Conservation (phyloP, 1,140 invertebrate genomes). For the Arctopsyche grandis region DNA sequence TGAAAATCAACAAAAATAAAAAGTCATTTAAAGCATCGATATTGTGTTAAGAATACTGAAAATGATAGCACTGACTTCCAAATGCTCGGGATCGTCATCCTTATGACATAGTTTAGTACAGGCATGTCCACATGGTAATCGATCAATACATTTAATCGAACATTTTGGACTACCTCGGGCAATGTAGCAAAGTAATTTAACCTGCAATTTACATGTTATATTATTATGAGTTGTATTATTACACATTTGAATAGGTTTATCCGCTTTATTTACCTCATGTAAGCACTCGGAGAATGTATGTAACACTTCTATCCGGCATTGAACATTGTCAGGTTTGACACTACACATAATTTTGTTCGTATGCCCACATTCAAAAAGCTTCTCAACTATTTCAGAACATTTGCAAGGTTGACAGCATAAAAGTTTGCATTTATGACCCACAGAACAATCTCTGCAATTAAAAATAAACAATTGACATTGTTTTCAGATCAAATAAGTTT, state of each 20-base stretch:
- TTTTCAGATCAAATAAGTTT: too few relatives aligned
- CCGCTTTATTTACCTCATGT: neutral
- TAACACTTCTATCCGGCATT: slow-evolving; percentile 58
- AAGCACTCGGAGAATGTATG: slow-evolving; percentile 46
- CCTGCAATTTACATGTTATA: too few relatives aligned
- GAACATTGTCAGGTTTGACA: slow-evolving; percentile 55
- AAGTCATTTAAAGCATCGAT: neutral
- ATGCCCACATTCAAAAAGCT: slow-evolving; percentile 65
- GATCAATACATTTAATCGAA: slow-evolving; percentile 58
- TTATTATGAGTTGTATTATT: neutral
- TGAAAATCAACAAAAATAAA: slow-evolving; percentile 57
- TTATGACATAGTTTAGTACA: slow-evolving; percentile 64
- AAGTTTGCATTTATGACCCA: slow-evolving; percentile 63
- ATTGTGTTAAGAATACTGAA: neutral
- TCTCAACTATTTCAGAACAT: slow-evolving; percentile 61
- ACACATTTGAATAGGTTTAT: too few relatives aligned
- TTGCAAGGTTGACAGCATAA: slow-evolving; percentile 63
- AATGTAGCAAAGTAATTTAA: neutral
- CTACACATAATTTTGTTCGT: slow-evolving; percentile 58
- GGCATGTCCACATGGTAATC: slow-evolving; percentile 66
- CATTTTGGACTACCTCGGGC: slow-evolving; percentile 54
- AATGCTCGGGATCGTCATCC: slow-evolving; percentile 64
- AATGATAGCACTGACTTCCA: slow-evolving; percentile 55
- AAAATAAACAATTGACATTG: too few relatives aligned
- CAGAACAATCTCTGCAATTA: slow-evolving; percentile 62